These are phyloP conservation scores for Ametastegia equiseti DNA, from an alignment of 2,888 invertebrate genomes.

Conservation along the genomic window DNA sequence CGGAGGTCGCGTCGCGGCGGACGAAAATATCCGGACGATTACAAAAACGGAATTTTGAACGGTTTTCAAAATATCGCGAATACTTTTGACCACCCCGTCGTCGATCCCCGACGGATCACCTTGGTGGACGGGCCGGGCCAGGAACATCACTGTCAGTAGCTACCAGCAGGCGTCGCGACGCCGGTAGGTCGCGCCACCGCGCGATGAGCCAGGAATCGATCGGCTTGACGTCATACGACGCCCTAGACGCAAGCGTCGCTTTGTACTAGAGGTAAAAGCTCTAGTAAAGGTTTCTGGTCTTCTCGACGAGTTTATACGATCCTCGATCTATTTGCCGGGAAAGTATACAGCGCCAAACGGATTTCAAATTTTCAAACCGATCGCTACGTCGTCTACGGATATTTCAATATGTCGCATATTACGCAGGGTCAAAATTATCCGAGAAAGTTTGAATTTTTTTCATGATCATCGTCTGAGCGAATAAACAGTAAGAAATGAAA, in stretches of 20 bases:
- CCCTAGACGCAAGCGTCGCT: conserved; percentile 44
- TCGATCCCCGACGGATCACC: conserved; percentile 43
- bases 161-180: conserved; percentile 57
- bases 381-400: background rate
- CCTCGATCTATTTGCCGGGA: conserved; percentile 1
- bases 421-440: too few relatives aligned
- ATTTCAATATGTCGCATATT: too few relatives aligned
- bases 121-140: conserved; percentile 47
- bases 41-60: background rate
- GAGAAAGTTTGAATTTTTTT: too few relatives aligned
- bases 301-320: background rate
- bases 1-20: background rate
- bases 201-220: conserved; percentile 44
- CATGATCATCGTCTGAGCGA: too few relatives aligned
- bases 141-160: conserved; percentile 50
- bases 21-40: background rate
- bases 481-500: too few relatives aligned
- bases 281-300: conserved; percentile 13
- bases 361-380: background rate
- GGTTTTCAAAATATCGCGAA: background rate
- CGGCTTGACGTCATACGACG: conserved; percentile 47
- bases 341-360: background rate
- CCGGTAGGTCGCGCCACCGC: conserved; percentile 70
- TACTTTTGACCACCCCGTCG: conserved; percentile 34
- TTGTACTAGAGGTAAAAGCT: conserved; percentile 1